A percentile compares a stretch with the other conserved stretches of the same genome.
Conservation (phyloP, 1,140 invertebrate genomes). For the Platyscapa corneri region DNA sequence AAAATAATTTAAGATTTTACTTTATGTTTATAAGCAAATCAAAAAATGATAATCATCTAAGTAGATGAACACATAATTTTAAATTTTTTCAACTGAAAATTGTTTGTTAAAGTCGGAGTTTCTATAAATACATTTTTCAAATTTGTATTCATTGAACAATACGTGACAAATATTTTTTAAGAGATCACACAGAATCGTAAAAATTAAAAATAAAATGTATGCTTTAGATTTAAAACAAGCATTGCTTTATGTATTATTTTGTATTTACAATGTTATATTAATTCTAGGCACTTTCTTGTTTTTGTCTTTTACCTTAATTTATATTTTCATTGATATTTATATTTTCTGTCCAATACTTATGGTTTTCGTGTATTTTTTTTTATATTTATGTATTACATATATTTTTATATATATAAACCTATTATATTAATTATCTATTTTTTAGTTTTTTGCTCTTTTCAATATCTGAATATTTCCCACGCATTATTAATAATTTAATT, state of each 20-base stretch:
- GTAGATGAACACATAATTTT: background rate
- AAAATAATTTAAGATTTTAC: slow-evolving; percentile 16
- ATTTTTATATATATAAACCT: too few species aligned
- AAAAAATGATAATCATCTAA: background rate
- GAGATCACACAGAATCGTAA: background rate
- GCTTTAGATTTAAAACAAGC: slow-evolving; percentile 18
- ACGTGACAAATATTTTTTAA: background rate
- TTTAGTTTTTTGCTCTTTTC: background rate
- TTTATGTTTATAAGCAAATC: background rate
- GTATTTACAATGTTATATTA: slow-evolving; percentile 45
- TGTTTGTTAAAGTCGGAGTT: background rate
- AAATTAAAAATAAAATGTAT: slow-evolving; percentile 17
- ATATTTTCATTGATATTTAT: background rate
- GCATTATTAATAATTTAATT: background rate
- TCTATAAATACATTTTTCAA: background rate
- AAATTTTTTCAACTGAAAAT: background rate
- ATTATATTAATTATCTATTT: background rate
- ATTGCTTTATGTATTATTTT: slow-evolving; percentile 23
- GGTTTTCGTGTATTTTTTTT: background rate
- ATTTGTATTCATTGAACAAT: background rate
- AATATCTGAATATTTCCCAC: background rate
- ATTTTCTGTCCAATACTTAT: background rate
- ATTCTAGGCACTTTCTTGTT: slow-evolving; percentile 45
- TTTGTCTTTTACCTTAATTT: background rate
- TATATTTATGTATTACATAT: background rate